Evolutionary conservation across 2,888 invertebrate genomes (phyloP).

Genomic region (Cacoxenus indagator): DNA sequence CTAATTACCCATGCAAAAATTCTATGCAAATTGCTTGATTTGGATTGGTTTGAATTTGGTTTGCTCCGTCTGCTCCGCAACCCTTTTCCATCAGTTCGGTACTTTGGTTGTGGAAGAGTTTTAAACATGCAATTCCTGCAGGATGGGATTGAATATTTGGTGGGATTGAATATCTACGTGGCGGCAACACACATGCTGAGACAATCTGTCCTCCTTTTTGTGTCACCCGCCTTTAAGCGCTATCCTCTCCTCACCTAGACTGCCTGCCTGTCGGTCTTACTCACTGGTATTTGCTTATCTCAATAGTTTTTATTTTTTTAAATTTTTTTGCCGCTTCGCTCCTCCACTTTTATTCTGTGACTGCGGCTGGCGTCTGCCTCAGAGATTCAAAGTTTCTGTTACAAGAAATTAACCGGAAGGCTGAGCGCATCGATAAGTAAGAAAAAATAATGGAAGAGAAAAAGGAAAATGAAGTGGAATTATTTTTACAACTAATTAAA

Average conservation of each 20-base stretch:
- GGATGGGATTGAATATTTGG: too few species aligned
- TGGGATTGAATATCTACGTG: neutral
- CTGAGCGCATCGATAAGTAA: neutral
- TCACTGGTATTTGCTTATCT: neutral
- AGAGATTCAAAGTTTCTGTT: neutral
- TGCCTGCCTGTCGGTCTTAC: neutral
- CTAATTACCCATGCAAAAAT: slow-evolving; percentile 57
- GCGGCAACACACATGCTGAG: neutral
- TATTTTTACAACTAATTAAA: neutral
- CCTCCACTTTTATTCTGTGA: neutral
- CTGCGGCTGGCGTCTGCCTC: neutral
- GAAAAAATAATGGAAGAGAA: neutral
- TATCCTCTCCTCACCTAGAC: neutral
- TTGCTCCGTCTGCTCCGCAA: neutral
- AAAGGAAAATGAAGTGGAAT: neutral
- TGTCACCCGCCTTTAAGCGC: neutral
- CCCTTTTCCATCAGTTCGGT: neutral
- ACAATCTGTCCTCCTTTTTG: neutral
- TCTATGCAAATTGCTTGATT: slow-evolving; percentile 45
- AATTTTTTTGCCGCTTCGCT: neutral
- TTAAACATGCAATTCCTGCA: too few species aligned
- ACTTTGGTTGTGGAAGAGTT: too few species aligned
- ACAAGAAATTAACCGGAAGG: neutral
- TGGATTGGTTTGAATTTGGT: neutral
- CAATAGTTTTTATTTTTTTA: neutral